Base-by-base conservation (phyloP, 1,140 invertebrate genomes). In the Anastrepha obliqua region DNA sequence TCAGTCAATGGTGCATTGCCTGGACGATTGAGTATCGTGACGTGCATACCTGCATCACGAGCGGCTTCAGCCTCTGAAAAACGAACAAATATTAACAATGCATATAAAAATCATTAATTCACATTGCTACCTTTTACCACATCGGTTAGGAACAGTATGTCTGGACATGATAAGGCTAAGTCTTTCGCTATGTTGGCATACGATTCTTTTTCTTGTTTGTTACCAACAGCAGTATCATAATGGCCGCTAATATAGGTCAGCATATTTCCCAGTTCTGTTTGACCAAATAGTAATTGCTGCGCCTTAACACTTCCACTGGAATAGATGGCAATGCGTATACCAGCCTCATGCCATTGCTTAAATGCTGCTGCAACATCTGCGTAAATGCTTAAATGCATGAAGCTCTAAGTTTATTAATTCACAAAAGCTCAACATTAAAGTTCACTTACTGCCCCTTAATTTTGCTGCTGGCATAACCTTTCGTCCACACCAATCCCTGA, bases 221-320 rank as follows among this genome's bases (percentile, higher is more conserved):
- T 90, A 1, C 98, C 98, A 74, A 97, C 95, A 65, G 95, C 96
- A 11, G 97, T 98, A 91, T 99, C 98, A 93, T 98, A 99, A 93
- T 98, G 96, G 29, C 96, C 97, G 88, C 95, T 95, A 62, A 99
- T 96, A 86, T 96, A 94, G 93, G 96, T 91, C 78, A 95, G 93
- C 88, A 99, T 91, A 94, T 99, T 96, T 17, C 98, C 98, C 67
- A 95, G 94, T 51, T 94, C 93, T 29, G 97, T 96, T 93, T 98
- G 94, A 1, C 94, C 94, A 93, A 99, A 98, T 3, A 99, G 94
- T 11, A 98, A 94, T 92, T 98, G 97, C 93, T 99, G 98, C 59
- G 98, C 97, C 91, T 97, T 96, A 0, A 98, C 95, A 89, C 97
- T 98, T 70, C 98, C 98, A 86, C 98, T 98, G 0, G 98, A 99